These are phyloP conservation scores for Salticus scenicus DNA, from an alignment of 2,888 invertebrate species.

Conservation along the genomic window DNA sequence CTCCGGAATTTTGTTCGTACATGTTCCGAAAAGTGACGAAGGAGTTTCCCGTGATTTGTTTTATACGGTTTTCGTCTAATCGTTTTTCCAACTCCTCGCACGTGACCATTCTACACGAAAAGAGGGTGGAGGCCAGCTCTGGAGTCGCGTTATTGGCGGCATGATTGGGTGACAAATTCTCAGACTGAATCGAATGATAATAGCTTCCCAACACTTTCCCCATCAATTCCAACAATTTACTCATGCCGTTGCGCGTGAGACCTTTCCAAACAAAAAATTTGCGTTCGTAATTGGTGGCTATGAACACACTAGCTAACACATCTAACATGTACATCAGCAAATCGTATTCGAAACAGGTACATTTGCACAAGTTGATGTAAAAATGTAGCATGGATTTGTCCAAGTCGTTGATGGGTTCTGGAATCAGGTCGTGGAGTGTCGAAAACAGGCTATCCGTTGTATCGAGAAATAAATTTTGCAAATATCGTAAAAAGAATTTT, in stretches of 20 bases:
- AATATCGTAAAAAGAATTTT: slow-evolving; percentile 19
- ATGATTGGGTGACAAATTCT: slow-evolving; percentile 17
- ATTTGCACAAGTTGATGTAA: slow-evolving; percentile 24
- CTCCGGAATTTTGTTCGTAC: slow-evolving; percentile 10
- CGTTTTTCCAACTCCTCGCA: slow-evolving; percentile 14
- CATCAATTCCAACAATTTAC: slow-evolving; percentile 33
- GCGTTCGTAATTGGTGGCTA: slow-evolving; percentile 46
- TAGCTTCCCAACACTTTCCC: slow-evolving; percentile 24
- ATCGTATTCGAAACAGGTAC: slow-evolving; percentile 18
- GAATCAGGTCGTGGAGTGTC: slow-evolving; percentile 4
- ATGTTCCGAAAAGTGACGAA: slow-evolving; percentile 18
- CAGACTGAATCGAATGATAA: slow-evolving; percentile 32
- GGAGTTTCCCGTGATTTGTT: slow-evolving; percentile 35
- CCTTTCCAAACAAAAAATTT: slow-evolving; percentile 38
- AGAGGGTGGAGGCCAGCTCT: slow-evolving; percentile 24
- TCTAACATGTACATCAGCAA: slow-evolving; percentile 28
- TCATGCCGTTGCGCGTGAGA: slow-evolving; percentile 32
- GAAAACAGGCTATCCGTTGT: slow-evolving; percentile 2
- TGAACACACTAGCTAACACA: slow-evolving; percentile 31
- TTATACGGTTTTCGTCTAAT: slow-evolving; percentile 31
- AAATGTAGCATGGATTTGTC: slow-evolving; percentile 17
- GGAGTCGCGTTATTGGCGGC: background rate
- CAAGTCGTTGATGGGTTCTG: background rate
- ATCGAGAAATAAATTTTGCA: slow-evolving; percentile 15
- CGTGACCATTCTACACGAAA: slow-evolving; percentile 19